Evolutionary conservation across 1,140 invertebrate species (phyloP), one percentile per base, ranked within the genome.

Genomic region (Drosophila ironensis): DNA sequence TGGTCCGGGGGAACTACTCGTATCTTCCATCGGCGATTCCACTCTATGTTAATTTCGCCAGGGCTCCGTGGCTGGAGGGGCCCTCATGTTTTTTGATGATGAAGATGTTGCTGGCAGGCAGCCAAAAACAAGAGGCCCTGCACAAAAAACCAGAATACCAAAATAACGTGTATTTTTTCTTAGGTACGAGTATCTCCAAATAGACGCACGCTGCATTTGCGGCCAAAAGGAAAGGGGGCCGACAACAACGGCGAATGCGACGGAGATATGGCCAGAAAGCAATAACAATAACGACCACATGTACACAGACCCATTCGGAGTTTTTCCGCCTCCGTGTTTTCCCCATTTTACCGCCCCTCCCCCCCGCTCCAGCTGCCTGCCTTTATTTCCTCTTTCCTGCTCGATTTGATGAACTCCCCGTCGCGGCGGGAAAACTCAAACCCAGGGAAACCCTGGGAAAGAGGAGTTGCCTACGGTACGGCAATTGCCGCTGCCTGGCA

Each of bases 201-300:
- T 71, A 61, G 78, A 81, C 71, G 71, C 76, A 81, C 57, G 16
- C 47, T 81, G 59, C 61, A 48, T 35, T 33, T 14, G 35, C 41
- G 35, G 28, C 46, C 33, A 28, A n/a, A n/a, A n/a, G n/a, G 14
- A 25, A 5, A 22, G 2, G 20, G 2, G 20, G 33, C 28, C 35
- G 60, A 59, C 35, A 48, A 59, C 45, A 28, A 25, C 28, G 60
- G 44, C 38, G 38, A 30, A 27, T 52, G 54, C 33, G 46, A 57
- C 52, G 61, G 53, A 53, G 50, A 56, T 45, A 56, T 71, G 70
- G 59, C 64, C 80, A 33, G 72, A 75, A 72, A 72, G 71, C 80
- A 80, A 86, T 86, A 86, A 86, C 80, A 86, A 80, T 86, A 86
- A 75, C 75, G 80, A 63, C 54, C 71, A 74, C 71, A 87, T 81